phyloP scores from a whole-genome alignment of 2,888 invertebrate genomes.

The Archips crataeganus region DNA sequence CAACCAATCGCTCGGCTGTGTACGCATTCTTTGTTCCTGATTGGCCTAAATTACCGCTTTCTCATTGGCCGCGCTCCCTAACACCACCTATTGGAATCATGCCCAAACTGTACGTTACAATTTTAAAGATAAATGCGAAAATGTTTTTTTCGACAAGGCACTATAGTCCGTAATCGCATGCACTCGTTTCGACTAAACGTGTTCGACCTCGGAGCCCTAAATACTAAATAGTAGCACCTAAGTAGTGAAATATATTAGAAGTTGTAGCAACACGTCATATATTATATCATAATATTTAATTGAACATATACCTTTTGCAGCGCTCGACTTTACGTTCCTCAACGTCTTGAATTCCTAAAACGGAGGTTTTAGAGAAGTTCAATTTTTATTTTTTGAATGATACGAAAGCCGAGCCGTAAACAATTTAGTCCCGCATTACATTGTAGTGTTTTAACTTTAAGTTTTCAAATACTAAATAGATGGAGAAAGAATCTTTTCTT shows the following conservation, averaged over 20 bases:
- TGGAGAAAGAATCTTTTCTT: slow-evolving; percentile 54
- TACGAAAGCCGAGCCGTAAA: slow-evolving; percentile 49
- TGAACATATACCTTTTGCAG: slow-evolving; percentile 41
- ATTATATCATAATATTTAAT: slow-evolving; percentile 50
- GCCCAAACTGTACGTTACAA: slow-evolving; percentile 8
- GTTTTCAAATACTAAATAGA: slow-evolving; percentile 58
- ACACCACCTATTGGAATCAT: slow-evolving; percentile 7
- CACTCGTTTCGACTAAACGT: slow-evolving; percentile 29
- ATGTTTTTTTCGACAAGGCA: slow-evolving; percentile 38
- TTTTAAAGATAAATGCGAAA: slow-evolving; percentile 34
- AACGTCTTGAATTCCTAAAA: neutral
- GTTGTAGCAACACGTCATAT: slow-evolving; percentile 60
- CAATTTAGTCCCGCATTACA: slow-evolving; percentile 68
- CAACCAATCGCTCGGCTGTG: neutral
- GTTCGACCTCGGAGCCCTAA: slow-evolving; percentile 54
- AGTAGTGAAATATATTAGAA: slow-evolving; percentile 65
- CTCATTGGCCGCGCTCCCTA: slow-evolving; percentile 9
- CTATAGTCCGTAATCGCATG: slow-evolving; percentile 36
- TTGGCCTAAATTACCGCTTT: slow-evolving; percentile 22
- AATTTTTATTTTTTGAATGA: neutral
- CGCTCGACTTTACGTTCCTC: slow-evolving; percentile 30
- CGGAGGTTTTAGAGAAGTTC: neutral
- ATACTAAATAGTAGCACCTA: slow-evolving; percentile 80
- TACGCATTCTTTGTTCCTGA: slow-evolving; percentile 19
- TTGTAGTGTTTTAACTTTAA: slow-evolving; percentile 54